phyloP scores from a whole-genome alignment of 2,888 invertebrate species.

The Magallana nippona region DNA sequence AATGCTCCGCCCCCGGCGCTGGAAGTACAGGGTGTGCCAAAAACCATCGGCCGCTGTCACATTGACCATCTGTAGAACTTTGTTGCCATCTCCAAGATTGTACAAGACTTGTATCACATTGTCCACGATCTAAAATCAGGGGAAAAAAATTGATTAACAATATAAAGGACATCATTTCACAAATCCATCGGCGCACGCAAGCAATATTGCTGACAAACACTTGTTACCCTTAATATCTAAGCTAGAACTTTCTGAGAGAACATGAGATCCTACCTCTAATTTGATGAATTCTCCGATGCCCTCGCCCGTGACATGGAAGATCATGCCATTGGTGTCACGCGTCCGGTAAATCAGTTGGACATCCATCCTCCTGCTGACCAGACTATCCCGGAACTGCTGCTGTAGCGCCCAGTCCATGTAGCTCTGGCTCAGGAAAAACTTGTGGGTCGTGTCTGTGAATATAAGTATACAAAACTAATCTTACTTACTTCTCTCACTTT shows the following conservation, averaged over 20 bases:
- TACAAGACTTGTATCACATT: constrained; percentile 93
- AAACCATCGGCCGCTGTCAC: constrained; percentile 94
- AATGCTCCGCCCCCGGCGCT: constrained; percentile 94
- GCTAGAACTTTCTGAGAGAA: no score
- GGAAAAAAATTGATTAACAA: background rate
- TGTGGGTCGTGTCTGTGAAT: constrained; percentile 70
- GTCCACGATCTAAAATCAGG: constrained; percentile 87
- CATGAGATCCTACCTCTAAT: constrained; percentile 83
- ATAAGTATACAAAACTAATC: constrained; percentile 34
- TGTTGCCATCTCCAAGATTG: constrained; percentile 93
- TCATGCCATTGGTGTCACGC: constrained; percentile 93
- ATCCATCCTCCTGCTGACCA: constrained; percentile 81
- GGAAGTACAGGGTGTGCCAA: constrained; percentile 96
- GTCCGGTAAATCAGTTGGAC: constrained; percentile 95
- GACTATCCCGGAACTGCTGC: constrained; percentile 59
- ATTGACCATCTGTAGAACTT: constrained; percentile 88
- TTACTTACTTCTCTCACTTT: background rate
- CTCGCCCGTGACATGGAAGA: constrained; percentile 87
- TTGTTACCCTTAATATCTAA: no score
- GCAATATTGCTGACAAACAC: no score
- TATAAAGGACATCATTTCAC: no score
- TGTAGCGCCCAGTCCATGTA: constrained; percentile 95
- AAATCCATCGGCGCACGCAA: no score
- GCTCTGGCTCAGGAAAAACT: constrained; percentile 93
- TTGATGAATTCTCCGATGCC: constrained; percentile 87